These are phyloP conservation scores for Neomonachus schauinslandi DNA, from an alignment of 2,113 vertebrate species.

Conservation along the genomic window DNA sequence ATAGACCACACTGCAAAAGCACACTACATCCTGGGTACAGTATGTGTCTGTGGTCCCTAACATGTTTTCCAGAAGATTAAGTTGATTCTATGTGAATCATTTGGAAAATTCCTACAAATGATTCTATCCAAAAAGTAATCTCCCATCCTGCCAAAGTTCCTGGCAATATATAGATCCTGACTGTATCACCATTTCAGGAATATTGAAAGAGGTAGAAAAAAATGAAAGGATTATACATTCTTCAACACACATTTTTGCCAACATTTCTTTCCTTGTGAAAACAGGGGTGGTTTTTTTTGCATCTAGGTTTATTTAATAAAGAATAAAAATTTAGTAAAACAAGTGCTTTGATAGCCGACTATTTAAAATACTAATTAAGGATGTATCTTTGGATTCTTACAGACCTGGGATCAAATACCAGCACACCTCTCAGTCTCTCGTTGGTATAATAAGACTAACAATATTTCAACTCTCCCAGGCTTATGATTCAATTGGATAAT, in stretches of 20 bases:
- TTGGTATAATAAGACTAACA: background rate
- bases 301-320: constrained; percentile 10
- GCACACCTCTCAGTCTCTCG: background rate
- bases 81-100: constrained; percentile 17
- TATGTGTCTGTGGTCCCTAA: constrained; percentile 35
- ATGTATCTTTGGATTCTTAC: background rate
- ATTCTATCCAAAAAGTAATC: constrained; percentile 15
- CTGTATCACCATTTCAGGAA: background rate
- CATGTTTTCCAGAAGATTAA: constrained; percentile 63
- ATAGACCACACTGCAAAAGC: background rate
- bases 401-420: background rate
- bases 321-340: constrained; percentile 9
- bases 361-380: background rate
- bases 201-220: background rate
- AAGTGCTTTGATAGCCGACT: background rate
- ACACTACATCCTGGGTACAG: background rate
- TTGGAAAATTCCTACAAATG: constrained; percentile 42
- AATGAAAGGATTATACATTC: background rate
- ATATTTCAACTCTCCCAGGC: background rate
- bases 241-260: constrained; percentile 3
- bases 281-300: background rate
- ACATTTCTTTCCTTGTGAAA: background rate
- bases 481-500: constrained; percentile 38
- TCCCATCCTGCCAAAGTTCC: background rate
- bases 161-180: background rate